A percentile compares a stretch with the other conserved stretches of the same genome.
Evolutionary conservation across 2,113 vertebrate genomes (phyloP).

Genomic region (Daboia siamensis): DNA sequence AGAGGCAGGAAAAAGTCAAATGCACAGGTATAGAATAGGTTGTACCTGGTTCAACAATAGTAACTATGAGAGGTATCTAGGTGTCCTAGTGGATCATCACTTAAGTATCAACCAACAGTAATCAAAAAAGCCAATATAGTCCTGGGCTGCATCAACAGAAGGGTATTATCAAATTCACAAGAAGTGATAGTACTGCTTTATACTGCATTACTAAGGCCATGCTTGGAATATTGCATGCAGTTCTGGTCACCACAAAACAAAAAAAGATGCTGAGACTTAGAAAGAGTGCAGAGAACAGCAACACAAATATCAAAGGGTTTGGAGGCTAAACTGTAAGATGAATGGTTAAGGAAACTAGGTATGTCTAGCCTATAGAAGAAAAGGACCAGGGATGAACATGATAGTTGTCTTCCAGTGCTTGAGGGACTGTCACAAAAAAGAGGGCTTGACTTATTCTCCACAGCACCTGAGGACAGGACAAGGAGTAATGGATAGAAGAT

Average conservation of each 20-base stretch:
- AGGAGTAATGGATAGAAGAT: neutral
- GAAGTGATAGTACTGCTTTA: neutral
- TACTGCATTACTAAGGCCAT: neutral
- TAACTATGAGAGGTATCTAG: neutral
- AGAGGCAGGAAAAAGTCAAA: neutral
- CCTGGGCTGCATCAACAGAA: neutral
- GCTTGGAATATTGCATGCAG: neutral
- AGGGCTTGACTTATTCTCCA: neutral
- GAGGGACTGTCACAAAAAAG: no score
- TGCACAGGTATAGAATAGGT: neutral
- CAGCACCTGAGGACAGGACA: neutral
- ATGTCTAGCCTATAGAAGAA: neutral
- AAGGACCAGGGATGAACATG: neutral
- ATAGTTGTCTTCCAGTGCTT: neutral
- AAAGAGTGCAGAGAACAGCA: neutral
- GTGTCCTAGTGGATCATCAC: neutral
- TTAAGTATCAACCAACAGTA: neutral
- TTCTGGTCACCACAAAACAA: neutral
- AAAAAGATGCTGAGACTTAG: neutral
- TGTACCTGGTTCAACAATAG: neutral
- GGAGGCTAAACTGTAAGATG: neutral
- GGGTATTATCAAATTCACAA: neutral
- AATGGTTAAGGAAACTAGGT: neutral
- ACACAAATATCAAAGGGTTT: neutral
- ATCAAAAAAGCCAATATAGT: neutral